Percentiles rank a stretch among this genome's conserved stretches.
Evolutionary conservation across 2,113 vertebrate genomes (phyloP).

Genomic region (Xyliphius kryptos): DNA sequence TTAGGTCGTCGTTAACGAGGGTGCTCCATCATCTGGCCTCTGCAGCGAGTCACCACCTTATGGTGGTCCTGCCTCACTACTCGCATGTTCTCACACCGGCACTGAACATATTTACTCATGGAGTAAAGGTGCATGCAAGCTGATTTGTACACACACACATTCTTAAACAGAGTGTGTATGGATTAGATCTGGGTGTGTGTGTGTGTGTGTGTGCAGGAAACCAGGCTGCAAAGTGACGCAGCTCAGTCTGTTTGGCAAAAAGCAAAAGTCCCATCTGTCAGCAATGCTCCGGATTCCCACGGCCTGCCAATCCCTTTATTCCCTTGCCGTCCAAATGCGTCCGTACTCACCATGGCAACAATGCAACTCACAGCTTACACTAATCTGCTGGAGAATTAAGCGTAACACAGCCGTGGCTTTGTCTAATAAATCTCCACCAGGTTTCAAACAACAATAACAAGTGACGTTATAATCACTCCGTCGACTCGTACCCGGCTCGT

Average conservation of each 20-base stretch:
- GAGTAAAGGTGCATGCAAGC: too few relatives aligned
- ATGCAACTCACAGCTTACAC: slow-evolving; percentile 28
- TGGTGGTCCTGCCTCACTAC: slow-evolving; percentile 14
- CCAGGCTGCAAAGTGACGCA: slow-evolving; percentile 33
- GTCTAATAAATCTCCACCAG: too few relatives aligned
- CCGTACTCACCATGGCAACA: slow-evolving; percentile 32
- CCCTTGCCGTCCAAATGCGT: slow-evolving; percentile 17
- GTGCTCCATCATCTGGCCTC: too few relatives aligned
- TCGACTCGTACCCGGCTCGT: too few relatives aligned
- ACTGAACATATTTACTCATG: neutral
- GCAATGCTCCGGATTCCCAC: slow-evolving; percentile 19
- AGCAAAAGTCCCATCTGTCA: slow-evolving; percentile 44
- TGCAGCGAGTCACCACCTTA: slow-evolving; percentile 5
- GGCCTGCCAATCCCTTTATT: slow-evolving; percentile 26
- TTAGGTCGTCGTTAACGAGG: too few relatives aligned
- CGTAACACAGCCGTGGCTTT: slow-evolving; percentile 2
- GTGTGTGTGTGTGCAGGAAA: slow-evolving; percentile 21
- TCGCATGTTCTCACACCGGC: neutral
- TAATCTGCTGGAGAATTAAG: slow-evolving; percentile 30
- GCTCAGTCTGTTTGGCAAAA: slow-evolving; percentile 33
- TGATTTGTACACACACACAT: too few relatives aligned
- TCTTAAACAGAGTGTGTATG: too few relatives aligned
- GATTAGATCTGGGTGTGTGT: too few relatives aligned
- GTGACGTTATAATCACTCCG: too few relatives aligned
- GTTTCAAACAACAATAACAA: too few relatives aligned